A percentile compares a stretch with the other conserved stretches of the same genome.
Evolutionary conservation across 30 jellyfish, hydroid and myxozoan species (phyloP).

Genomic region (Aurelia sp.): DNA sequence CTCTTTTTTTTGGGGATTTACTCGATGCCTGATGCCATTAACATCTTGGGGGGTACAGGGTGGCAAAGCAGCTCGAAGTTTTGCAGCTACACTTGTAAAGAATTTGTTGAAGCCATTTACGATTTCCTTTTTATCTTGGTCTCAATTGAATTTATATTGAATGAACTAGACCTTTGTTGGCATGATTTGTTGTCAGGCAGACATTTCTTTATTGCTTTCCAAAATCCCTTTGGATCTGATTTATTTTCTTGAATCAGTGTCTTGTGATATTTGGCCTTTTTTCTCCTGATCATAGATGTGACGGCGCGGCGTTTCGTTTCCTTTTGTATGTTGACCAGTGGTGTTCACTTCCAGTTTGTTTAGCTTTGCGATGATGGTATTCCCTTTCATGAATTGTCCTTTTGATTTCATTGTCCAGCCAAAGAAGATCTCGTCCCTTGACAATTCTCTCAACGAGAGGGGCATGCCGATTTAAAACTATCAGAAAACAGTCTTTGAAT

Average conservation of each 20-base stretch:
- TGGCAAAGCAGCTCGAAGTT: constrained; percentile 54
- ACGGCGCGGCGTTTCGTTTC: constrained; percentile 25
- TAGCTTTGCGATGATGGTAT: constrained; percentile 6
- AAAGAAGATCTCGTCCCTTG: too few relatives aligned
- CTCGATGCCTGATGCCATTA: constrained; percentile 32
- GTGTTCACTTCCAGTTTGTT: constrained; percentile 16
- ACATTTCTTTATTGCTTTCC: constrained; percentile 63
- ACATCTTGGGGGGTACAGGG: constrained; percentile 6
- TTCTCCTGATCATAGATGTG: constrained; percentile 26
- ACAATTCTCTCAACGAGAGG: too few relatives aligned
- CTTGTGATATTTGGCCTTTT: constrained; percentile 35
- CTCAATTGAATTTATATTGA: constrained; percentile 39
- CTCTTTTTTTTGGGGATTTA: constrained; percentile 49
- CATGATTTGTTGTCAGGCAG: constrained; percentile 53
- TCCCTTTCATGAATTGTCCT: too few relatives aligned
- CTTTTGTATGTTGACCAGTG: constrained; percentile 42
- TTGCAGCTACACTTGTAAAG: constrained; percentile 35
- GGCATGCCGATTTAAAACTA: too few relatives aligned
- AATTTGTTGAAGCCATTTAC: constrained; percentile 6
- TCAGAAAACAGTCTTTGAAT: too few relatives aligned
- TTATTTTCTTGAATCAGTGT: constrained; percentile 12
- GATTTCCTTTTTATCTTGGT: constrained; percentile 36
- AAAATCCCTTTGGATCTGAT: not conserved
- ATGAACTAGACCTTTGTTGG: constrained; percentile 59
- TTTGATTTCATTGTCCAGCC: too few relatives aligned